Evolutionary conservation across 2,797 vertebrate genomes (phyloP).

Genomic region (Smutsia temminckii): DNA sequence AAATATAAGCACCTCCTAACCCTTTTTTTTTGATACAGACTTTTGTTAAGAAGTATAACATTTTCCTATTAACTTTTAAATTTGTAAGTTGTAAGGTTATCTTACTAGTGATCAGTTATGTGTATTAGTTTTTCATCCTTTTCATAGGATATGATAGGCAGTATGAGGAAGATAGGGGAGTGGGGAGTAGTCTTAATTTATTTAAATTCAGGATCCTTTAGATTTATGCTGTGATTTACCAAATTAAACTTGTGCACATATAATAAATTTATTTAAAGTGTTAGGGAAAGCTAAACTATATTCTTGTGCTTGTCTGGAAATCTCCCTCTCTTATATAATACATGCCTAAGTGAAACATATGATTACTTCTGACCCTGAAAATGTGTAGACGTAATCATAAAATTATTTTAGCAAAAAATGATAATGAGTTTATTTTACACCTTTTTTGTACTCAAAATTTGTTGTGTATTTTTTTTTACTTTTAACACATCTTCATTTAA

Average conservation of each 20-base stretch:
- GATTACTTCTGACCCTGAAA: neutral
- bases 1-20: neutral
- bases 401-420: neutral
- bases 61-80: neutral
- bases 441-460: neutral
- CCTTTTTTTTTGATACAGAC: neutral
- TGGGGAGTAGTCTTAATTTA: neutral
- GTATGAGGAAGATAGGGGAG: neutral
- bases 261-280: neutral
- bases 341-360: neutral
- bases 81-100: neutral
- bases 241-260: neutral
- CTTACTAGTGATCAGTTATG: neutral
- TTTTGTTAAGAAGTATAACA: neutral
- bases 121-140: neutral
- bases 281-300: neutral
- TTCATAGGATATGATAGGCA: neutral
- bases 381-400: neutral
- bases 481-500: neutral
- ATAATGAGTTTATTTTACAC: neutral
- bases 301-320: neutral
- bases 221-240: neutral
- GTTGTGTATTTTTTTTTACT: neutral
- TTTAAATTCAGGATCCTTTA: neutral
- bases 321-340: neutral